Evolutionary conservation across 2,797 vertebrate species (phyloP).

Genomic region (Taenioides sp.): DNA sequence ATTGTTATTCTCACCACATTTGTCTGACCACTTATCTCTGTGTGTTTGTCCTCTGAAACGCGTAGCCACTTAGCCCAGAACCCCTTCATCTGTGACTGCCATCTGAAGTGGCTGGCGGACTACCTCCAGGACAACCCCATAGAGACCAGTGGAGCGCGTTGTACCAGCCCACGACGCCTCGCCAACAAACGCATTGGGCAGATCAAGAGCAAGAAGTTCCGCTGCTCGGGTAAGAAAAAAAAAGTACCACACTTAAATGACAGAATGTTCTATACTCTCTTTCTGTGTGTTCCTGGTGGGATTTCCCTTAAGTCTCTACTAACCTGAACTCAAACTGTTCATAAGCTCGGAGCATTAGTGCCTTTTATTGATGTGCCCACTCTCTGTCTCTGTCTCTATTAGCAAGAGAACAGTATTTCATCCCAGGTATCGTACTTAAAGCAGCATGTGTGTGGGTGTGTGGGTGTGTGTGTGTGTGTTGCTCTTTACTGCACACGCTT

Average conservation of each 20-base stretch:
- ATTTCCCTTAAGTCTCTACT: constrained; percentile 52
- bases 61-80: constrained; percentile 95
- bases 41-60: constrained; percentile 7
- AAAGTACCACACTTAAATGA: neutral
- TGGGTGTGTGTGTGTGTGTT: constrained; percentile 38
- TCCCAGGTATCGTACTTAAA: constrained; percentile 93
- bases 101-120: constrained; percentile 97
- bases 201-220: constrained; percentile 99
- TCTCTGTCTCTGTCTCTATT: constrained; percentile 79
- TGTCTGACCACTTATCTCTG: neutral
- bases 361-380: constrained; percentile 78
- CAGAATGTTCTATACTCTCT: constrained; percentile 30
- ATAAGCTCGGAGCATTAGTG: constrained; percentile 18
- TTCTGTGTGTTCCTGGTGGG: constrained; percentile 65
- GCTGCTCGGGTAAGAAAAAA: constrained; percentile 89
- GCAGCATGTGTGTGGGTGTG: constrained; percentile 65
- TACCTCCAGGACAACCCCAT: constrained; percentile 96
- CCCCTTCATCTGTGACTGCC: constrained; percentile 97
- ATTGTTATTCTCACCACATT: neutral
- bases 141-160: constrained; percentile 95
- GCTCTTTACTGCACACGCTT: constrained; percentile 22
- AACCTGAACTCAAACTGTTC: constrained; percentile 42
- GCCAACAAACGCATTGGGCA: constrained; percentile 98
- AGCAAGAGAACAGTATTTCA: constrained; percentile 99
- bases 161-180: constrained; percentile 93